Conservation (phyloP, 2,113 vertebrate genomes). For the Eudyptes chrysolophus region DNA sequence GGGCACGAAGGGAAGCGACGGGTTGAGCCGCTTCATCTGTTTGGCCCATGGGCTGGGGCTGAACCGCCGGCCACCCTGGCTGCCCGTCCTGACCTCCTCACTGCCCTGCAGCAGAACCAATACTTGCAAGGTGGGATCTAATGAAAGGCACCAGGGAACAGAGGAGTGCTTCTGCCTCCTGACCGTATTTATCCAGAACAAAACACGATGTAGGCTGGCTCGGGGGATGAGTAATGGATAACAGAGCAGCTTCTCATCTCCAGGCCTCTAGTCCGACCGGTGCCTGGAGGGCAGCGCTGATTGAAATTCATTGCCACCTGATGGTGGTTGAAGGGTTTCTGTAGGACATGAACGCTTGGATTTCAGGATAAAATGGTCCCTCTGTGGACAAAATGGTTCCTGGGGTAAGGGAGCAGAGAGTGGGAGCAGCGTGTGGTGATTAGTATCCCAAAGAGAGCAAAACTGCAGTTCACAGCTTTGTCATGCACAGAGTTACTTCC, state of each 20-base stretch:
- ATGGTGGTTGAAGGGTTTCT: neutral
- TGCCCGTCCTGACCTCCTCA: neutral
- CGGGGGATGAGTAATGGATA: neutral
- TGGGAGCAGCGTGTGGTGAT: fast-evolving
- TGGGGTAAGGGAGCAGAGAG: neutral
- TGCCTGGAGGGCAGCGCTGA: neutral
- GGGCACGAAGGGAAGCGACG: neutral
- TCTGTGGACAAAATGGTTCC: neutral
- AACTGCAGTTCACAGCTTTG: neutral
- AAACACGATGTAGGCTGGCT: neutral
- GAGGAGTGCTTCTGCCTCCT: neutral
- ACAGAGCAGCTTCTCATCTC: neutral
- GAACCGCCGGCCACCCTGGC: neutral
- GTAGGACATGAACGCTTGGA: neutral
- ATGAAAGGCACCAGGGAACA: conserved; percentile 44
- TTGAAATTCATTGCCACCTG: neutral
- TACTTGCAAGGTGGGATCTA: conserved; percentile 3
- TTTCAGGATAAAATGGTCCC: neutral
- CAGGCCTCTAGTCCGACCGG: neutral
- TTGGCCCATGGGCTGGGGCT: conserved; percentile 17
- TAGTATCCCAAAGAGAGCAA: neutral
- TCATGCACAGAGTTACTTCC: neutral
- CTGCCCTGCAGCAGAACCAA: conserved; percentile 10
- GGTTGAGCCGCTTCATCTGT: neutral
- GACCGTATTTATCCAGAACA: neutral